Evolutionary conservation across 2,113 vertebrate genomes (phyloP), one percentile per base, ranked within the genome.

Genomic region (Eurystomus gularis): DNA sequence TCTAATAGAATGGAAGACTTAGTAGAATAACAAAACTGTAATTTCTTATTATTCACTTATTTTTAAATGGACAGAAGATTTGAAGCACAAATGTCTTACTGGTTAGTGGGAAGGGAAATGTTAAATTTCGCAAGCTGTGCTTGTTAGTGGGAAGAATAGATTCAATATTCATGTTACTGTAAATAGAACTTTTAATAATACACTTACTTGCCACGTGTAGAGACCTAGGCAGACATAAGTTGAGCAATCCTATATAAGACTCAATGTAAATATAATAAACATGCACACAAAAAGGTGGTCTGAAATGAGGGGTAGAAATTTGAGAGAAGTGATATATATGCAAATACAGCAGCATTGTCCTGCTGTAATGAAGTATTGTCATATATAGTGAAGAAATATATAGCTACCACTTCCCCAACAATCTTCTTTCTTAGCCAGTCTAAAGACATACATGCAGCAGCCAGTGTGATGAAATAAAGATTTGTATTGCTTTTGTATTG

Each of bases 401-500:
- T 86, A 86, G 55, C 40, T 82, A 55, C 25, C 64, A 71, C 37
- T 88, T 92, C 79, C 48, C 31, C 60, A 93, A 81, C 33, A 86
- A 71, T 48, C 35, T 96, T 65, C 42, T 79, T 76, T 83, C 64
- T 88, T 92, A 88, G 84, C 60, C 24, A 29, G 28, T 73, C 39
- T 71, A 18, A 92, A 88, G 80, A 60, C 42, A 31, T 52, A 77
- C 18, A 33, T 65, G 26, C 69, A 78, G 23, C 64, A 88, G 55
- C 51, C 76, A 86, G 25, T 20, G 42, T 33, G 82, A 88, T 75
- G 64, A 95, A 86, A 82, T 88, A 75, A 88, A 92, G 82, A 37
- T 78, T 64, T 83, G 72, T 92, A 15, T 92, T 88, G 76, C 88
- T 93, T 92, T 95, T 92, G 17, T 83, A 52, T 37, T 78, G 75